Base-by-base conservation (phyloP, 2,888 invertebrate genomes). In the Caenorhabditis zanzibari region DNA sequence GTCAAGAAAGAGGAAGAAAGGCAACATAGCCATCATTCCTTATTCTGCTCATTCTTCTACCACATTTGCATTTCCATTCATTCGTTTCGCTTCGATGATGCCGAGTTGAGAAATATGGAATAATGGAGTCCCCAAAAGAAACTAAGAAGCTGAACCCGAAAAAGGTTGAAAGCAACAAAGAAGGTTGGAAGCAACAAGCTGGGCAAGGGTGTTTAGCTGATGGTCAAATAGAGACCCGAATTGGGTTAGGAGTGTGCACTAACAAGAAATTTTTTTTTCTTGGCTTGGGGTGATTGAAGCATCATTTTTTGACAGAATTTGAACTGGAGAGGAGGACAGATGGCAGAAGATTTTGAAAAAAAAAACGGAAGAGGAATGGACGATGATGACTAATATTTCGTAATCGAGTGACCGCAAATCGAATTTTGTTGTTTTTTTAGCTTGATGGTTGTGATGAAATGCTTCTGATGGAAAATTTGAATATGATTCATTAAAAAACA, bases 191-290 rank as follows among this genome's bases (percentile, higher is more conserved):
- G 71, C 44, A n/a, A 12, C 26, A 58, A 35, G 26, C 54, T 69
- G 32, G 41, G 35, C 38, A 63, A 14, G 49, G 49, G 69, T 69
- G 79, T 79, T 79, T 79, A 79, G 71, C 79, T 71, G 79, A 79
- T 79, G 79, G 28, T 71, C 79, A 79, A 79, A 79, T 79, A 79
- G 35, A 79, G 64, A n/a, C 79, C 56, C 19, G 71, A 79, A 71
- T 71, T 64, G 79, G 71, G 69, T 76, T 69, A 69, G 68, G 49
- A 44, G 63, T 49, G 71, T 72, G 54, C 52, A 63, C 61, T 71
- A 38, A 61, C 69, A 49, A 38, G 63, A 52, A 24, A 10, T 26
- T 63, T 63, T 63, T 63, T 63, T 12, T 9, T 12, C 26, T 24
- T 56, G 10, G 56, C 14, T 63, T 54, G 68, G 12, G 52, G 10